Evolutionary conservation across 2,797 vertebrate species (phyloP).

Genomic region (Etheostoma perlongum): DNA sequence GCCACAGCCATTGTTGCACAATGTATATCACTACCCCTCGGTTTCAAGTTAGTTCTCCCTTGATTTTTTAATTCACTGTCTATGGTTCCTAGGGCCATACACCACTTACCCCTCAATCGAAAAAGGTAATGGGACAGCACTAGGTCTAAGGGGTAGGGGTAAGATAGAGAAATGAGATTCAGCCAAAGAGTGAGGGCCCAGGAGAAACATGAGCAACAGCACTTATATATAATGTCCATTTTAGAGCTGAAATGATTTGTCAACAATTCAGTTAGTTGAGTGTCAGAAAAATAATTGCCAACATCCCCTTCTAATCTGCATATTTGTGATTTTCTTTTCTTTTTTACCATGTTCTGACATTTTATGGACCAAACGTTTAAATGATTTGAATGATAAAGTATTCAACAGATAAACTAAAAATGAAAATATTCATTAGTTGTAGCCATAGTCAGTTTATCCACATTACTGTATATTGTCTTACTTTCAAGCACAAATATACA

Average conservation of each 20-base stretch:
- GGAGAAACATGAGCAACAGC: not conserved
- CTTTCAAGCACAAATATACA: too few relatives aligned
- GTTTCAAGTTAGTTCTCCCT: too few relatives aligned
- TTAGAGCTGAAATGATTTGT: not conserved
- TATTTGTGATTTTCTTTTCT: not conserved
- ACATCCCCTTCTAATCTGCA: not conserved
- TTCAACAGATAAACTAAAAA: not conserved
- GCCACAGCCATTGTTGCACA: too few relatives aligned
- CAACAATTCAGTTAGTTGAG: not conserved
- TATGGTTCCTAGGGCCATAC: too few relatives aligned
- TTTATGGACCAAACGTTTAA: not conserved
- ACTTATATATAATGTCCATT: not conserved
- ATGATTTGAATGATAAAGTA: not conserved
- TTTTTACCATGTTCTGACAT: not conserved
- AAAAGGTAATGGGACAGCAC: too few relatives aligned
- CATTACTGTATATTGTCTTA: not conserved
- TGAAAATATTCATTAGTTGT: not conserved
- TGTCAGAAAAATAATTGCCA: not conserved
- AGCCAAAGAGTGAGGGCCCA: not conserved
- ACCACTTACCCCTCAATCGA: too few relatives aligned
- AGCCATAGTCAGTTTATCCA: not conserved
- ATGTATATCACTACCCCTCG: too few relatives aligned
- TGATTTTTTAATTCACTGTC: too few relatives aligned
- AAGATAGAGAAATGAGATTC: too few relatives aligned
- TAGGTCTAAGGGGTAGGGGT: too few relatives aligned